Percentiles rank a stretch among this genome's conserved stretches.
These are phyloP conservation scores for Setipinna tenuifilis DNA, from an alignment of 2,797 vertebrate genomes.

Conservation along the genomic window DNA sequence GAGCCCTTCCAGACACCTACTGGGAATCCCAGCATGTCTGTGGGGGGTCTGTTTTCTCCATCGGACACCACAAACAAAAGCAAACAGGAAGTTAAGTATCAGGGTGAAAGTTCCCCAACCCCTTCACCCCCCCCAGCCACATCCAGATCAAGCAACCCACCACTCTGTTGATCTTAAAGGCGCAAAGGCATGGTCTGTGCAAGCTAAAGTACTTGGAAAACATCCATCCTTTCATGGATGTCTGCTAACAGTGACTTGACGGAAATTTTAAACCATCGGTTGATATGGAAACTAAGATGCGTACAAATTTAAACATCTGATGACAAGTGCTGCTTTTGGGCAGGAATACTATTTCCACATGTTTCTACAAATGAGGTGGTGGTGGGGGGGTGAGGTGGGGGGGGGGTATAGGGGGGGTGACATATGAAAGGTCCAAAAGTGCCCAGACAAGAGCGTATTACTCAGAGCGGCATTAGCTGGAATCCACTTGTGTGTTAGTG, in stretches of 20 bases:
- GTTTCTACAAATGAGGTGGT: background rate
- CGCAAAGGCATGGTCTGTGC: background rate
- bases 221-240: background rate
- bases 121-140: background rate
- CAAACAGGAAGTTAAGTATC: slow-evolving; percentile 29
- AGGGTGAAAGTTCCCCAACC: slow-evolving; percentile 18
- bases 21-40: background rate
- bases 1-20: background rate
- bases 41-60: slow-evolving; percentile 30
- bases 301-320: background rate
- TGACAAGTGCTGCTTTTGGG: slow-evolving; percentile 15
- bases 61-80: slow-evolving; percentile 17
- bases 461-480: slow-evolving; percentile 45
- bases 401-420: slow-evolving; percentile 36
- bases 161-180: background rate
- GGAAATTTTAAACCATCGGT: slow-evolving; percentile 3
- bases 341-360: slow-evolving; percentile 21
- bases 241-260: slow-evolving; percentile 6
- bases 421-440: slow-evolving; percentile 44
- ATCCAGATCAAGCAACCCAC: background rate
- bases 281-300: slow-evolving; percentile 18
- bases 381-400: background rate
- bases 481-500: slow-evolving; percentile 42
- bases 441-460: slow-evolving; percentile 53
- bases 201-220: background rate